These are phyloP conservation scores for Chlorodrepanis virens DNA, from an alignment of 2,113 vertebrate species.

Conservation along the genomic window DNA sequence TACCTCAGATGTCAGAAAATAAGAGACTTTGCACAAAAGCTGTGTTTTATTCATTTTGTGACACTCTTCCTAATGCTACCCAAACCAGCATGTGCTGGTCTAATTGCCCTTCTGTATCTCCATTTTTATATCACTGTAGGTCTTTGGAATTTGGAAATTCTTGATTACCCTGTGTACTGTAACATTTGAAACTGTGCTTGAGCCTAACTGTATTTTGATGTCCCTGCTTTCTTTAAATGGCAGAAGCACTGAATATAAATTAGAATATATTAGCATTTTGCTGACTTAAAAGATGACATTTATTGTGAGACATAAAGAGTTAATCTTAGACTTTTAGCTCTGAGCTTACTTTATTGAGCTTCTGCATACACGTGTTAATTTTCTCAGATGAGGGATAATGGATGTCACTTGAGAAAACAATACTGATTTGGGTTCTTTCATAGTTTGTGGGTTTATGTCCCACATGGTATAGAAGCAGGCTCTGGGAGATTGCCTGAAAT, in stretches of 20 bases:
- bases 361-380: slow-evolving; percentile 61
- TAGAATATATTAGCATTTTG: not conserved
- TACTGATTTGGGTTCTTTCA: slow-evolving; percentile 64
- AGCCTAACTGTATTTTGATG: not conserved
- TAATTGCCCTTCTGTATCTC: slow-evolving; percentile 16
- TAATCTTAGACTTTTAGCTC: slow-evolving; percentile 47
- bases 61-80: not conserved
- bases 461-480: slow-evolving; percentile 45
- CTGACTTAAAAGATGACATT: not conserved
- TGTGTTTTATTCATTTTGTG: slow-evolving; percentile 30
- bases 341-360: slow-evolving; percentile 58
- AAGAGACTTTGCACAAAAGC: slow-evolving; percentile 29
- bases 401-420: slow-evolving; percentile 63
- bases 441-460: slow-evolving; percentile 67
- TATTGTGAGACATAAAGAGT: not conserved
- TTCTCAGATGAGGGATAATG: slow-evolving; percentile 67
- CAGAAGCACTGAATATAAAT: not conserved
- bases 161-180: not conserved
- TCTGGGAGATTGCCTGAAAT: slow-evolving; percentile 63
- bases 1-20: slow-evolving; percentile 32
- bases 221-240: not conserved
- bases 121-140: not conserved
- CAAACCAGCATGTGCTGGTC: slow-evolving; percentile 34
- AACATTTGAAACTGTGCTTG: not conserved
- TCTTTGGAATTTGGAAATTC: slow-evolving; percentile 35